These are phyloP conservation scores for Ametastegia equiseti DNA, from an alignment of 2,888 invertebrate genomes.

Conservation along the genomic window DNA sequence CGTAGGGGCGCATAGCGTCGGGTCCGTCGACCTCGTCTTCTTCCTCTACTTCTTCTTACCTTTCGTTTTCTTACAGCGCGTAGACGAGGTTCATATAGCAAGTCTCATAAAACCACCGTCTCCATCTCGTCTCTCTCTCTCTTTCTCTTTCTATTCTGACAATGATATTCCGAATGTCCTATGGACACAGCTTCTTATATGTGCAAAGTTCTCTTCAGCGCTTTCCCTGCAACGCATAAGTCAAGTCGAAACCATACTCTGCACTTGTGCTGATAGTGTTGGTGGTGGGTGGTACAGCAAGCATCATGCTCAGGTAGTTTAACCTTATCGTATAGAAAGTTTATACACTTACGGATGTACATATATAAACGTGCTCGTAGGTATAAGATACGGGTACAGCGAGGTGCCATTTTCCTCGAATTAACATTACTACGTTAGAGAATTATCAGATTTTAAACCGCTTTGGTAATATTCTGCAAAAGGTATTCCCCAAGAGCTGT, in stretches of 20 bases:
- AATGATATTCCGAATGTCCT: constrained; percentile 37
- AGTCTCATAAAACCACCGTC: constrained; percentile 31
- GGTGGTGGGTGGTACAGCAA: neutral
- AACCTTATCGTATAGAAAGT: constrained; percentile 35
- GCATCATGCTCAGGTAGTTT: neutral
- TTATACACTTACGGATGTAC: neutral
- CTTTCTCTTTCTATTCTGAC: no score
- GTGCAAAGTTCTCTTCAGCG: neutral
- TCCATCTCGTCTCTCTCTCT: constrained; percentile 29
- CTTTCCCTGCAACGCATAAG: no score
- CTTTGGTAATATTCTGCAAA: neutral
- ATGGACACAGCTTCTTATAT: neutral
- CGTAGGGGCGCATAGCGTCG: constrained; percentile 40
- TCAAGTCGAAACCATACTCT: no score
- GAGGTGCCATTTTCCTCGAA: constrained; percentile 18
- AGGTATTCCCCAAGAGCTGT: neutral
- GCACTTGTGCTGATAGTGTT: neutral
- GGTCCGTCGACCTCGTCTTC: constrained; percentile 44
- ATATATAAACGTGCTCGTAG: neutral
- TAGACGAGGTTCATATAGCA: constrained; percentile 28
- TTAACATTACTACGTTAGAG: neutral
- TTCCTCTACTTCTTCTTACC: neutral
- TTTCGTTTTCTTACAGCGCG: neutral
- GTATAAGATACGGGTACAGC: neutral
- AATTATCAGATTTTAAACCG: constrained; percentile 9